Base-by-base conservation (phyloP, 2,113 vertebrate genomes). In the Engystomops pustulosus region DNA sequence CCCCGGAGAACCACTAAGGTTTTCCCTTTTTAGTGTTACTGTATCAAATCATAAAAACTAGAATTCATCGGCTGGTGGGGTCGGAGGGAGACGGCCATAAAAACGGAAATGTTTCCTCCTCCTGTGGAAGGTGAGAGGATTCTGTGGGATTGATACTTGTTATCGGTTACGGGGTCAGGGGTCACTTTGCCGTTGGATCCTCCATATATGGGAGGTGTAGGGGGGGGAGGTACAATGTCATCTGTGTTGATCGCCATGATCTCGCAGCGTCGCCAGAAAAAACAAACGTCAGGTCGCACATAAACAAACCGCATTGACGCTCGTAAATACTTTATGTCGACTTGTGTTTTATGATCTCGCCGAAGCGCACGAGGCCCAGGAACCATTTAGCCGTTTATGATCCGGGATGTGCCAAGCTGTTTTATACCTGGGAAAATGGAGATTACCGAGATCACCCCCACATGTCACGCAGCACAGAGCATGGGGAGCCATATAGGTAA, bases 1-100 rank as follows among this genome's bases (percentile, higher is more conserved):
- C 91, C 89, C 90, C 84, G 34, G 89, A 90, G 90, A 92, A 83
- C 85, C 74, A 85, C 87, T 76, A 87, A n/a, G 51, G 10, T 47
- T 20, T 55, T 11, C 84, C 8, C 75, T 51, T 72, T 12, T 84
- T 84, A 78, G 14, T 74, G 74, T 81, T 49, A 53, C 62, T 67
- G 17, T 72, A 86, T 79, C 75, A 74, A 32, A 65, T 84, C 81
- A 69, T 83, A 83, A 79, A 84, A 74, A 45, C 32, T 36, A 34
- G 49, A 38, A 87, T 85, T 88, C 76, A 84, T 69, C 71, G 70
- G 77, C 78, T 9, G 0, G 47, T 49, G 76, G 80, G 34, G 84
- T 79, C 45, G 68, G 62, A 53, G 6, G 27, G 70, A 32, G 65
- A 2, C 0, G 20, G 30, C 30, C 20, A 45, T 71, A 70, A 80